Conservation (phyloP, 2,113 vertebrate genomes). For the Rhineura floridana region DNA sequence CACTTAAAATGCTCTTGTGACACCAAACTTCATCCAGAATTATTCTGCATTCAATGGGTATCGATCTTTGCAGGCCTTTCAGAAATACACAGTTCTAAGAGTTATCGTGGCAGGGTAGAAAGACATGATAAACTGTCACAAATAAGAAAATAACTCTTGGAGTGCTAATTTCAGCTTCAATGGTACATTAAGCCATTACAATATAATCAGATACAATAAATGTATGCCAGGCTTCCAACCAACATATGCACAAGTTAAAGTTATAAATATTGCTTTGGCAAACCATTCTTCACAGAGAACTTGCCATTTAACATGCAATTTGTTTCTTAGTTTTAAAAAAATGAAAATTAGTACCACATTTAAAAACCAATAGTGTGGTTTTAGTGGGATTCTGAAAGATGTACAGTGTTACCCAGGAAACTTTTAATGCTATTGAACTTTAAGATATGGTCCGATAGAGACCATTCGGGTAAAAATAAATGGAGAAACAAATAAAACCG, state of each 20-base stretch:
- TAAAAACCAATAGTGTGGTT: background rate
- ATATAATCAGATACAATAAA: slow-evolving; percentile 18
- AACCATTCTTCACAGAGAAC: slow-evolving; percentile 33
- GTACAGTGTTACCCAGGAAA: background rate
- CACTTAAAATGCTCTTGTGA: background rate
- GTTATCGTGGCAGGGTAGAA: background rate
- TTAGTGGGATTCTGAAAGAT: background rate
- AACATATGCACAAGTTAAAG: slow-evolving; percentile 9
- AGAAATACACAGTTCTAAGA: background rate
- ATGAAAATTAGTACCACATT: background rate
- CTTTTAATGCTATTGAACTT: background rate
- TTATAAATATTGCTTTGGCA: slow-evolving; percentile 35
- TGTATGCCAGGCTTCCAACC: background rate
- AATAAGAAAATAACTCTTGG: background rate
- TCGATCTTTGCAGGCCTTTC: background rate
- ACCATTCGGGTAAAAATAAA: too few relatives aligned
- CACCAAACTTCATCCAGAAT: background rate
- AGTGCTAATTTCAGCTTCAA: slow-evolving; percentile 12
- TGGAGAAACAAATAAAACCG: too few relatives aligned
- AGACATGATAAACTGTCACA: slow-evolving; percentile 1
- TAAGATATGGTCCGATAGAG: too few relatives aligned
- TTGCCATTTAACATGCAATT: slow-evolving; percentile 39
- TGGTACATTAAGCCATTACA: background rate
- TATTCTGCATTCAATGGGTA: background rate
- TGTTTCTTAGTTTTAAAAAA: slow-evolving; percentile 19